These are phyloP conservation scores for Echinarachnius parma DNA, from an alignment of 53 echinoderm and acorn worm genomes.

Conservation along the genomic window DNA sequence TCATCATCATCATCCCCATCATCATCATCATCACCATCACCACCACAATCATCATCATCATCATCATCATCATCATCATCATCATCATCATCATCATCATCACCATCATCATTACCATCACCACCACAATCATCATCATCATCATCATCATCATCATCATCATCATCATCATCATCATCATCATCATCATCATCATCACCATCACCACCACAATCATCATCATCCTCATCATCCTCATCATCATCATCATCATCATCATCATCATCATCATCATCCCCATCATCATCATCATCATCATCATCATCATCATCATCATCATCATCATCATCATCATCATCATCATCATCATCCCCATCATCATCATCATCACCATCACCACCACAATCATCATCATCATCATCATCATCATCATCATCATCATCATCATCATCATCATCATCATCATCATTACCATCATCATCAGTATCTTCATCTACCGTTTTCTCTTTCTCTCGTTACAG, in stretches of 20 bases:
- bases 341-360: no score
- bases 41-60: no score
- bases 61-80: conserved; percentile 27
- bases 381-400: no score
- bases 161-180: conserved; percentile 21
- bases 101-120: conserved; percentile 1
- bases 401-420: background rate
- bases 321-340: background rate
- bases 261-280: no score
- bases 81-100: conserved; percentile 14
- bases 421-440: background rate
- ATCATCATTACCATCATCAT: conserved; percentile 6
- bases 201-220: no score
- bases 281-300: no score
- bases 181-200: conserved; percentile 9
- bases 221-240: no score
- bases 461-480: background rate
- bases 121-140: no score
- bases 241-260: no score
- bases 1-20: conserved; percentile 27
- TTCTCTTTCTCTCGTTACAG: background rate
- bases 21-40: no score
- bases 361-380: no score
- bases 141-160: no score
- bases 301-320: conserved; percentile 16